Base-by-base conservation (phyloP, 1,140 invertebrate species). In the Oppia nitens region DNA sequence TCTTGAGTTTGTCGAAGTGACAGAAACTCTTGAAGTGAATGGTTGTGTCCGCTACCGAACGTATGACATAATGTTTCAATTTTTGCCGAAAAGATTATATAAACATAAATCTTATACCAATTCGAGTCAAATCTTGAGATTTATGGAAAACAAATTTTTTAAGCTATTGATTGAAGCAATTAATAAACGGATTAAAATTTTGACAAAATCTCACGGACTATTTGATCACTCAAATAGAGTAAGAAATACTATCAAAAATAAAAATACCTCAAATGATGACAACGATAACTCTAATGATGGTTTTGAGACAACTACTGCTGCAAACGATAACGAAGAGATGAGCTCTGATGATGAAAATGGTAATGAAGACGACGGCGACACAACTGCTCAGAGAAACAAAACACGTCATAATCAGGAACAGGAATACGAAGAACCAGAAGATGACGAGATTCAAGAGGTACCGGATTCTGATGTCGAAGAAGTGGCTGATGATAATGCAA, bases 381-480 rank as follows among this genome's bases (percentile, higher is more conserved):
- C 78, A 0, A 81, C 79, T 20, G 73, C 74, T 25, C 70, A 72
- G 4, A 79, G 78, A 66, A 73, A 71, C 1, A 75, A 72, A 62
- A 72, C 70, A 47, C 75, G 79, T 62, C 78, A 79, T 60, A 71
- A 78, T 45, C 77, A 81, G 62, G 78, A 80, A 55, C 78, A 80
- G 47, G 86, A 86, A 47, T 83, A 85, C 66, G 84, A 89, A 63
- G 87, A 89, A 67, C 79, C 79, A 1, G 83, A 83, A 57, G 84
- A 84, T 49, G 81, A 80, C 21, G 85, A 86, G 23, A 68, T 70
- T 23, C 65, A 68, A 45, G 62, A 67, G 32, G 67, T 71, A 11
- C 60, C 62, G 32, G 63, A 63, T 2, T 40, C 32, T 70, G 58
- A 53, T 73, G 6, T 60, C 56, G 11, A 60, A 59, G 20, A 62